Base-by-base conservation (phyloP, 2,113 vertebrate species). In the Gymnogyps californianus region DNA sequence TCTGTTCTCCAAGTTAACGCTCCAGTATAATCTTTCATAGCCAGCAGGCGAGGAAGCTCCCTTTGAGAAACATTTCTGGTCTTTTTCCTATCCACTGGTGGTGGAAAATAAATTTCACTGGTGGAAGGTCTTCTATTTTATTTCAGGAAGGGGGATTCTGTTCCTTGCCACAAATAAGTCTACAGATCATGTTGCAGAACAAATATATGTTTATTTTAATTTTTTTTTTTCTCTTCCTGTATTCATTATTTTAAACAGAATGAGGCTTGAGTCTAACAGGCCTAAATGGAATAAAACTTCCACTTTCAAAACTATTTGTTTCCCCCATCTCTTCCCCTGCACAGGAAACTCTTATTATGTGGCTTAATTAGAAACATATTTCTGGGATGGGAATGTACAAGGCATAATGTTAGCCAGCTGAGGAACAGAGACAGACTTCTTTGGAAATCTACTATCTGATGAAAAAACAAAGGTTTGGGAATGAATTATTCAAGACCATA, bases 401-500 rank as follows among this genome's bases (percentile, higher is more conserved):
- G 64, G n/a, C 87, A 82, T 95, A 95, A 96, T 96, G 71, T 92
- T 95, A 97, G 93, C 86, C 97, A 98, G 96, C 94, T 96, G 77
- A 96, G 80, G 67, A 97, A 87, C 34, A 96, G 74, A 96, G 95
- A 91, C 83, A 97, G 86, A 24, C 47, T 91, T 96, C 96, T 97
- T 96, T 94, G 93, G 90, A 69, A 85, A 80, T 55, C 86, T 95
- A 49, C 90, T 96, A 97, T 97, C 89, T 89, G 91, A 91, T 94
- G 80, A 95, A 97, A 90, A 86, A 97, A 95, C 83, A 97, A 92
- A 93, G 83, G 78, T 95, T 78, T 89, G 81, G 58, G 76, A 96
- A 98, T 98, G 89, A 98, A 98, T 98, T 97, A 97, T 98, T 98
- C 97, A 97, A 88, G 96, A 71, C 55, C 62, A 40, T 31, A 24